These are phyloP conservation scores for Neria commutata DNA, from an alignment of 2,888 invertebrate species.

Conservation along the genomic window DNA sequence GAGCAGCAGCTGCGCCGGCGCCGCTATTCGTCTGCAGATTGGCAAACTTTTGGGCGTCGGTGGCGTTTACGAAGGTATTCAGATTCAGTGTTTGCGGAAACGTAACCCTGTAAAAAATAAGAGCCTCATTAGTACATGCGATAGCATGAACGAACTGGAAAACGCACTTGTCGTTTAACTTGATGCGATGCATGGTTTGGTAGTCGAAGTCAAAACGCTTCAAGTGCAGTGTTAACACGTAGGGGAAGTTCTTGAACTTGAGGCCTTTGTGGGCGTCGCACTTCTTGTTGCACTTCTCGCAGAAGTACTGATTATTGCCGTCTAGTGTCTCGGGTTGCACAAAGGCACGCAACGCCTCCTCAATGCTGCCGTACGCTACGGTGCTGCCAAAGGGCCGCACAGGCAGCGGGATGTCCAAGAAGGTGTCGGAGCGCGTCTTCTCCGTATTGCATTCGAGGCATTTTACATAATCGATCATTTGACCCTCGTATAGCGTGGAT, in stretches of 20 bases:
- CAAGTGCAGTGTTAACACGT: conserved; percentile 82
- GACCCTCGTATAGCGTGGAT: conserved; percentile 76
- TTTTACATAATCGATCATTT: conserved; percentile 88
- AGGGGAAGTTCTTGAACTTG: conserved; percentile 85
- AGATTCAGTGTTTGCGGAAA: conserved; percentile 82
- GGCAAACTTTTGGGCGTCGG: conserved; percentile 37
- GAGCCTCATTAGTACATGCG: not conserved
- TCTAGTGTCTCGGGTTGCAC: conserved; percentile 83
- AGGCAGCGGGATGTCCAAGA: conserved; percentile 84
- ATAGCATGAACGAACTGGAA: not conserved
- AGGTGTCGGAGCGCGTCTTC: conserved; percentile 81
- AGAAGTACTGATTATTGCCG: conserved; percentile 84
- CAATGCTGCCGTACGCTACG: conserved; percentile 78
- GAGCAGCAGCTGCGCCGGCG: conserved; percentile 43
- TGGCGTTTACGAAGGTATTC: conserved; percentile 71
- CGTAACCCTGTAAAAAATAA: conserved; percentile 68
- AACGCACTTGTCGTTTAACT: conserved; percentile 81
- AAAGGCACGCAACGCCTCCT: conserved; percentile 83
- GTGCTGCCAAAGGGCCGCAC: conserved; percentile 81
- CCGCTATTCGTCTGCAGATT: conserved; percentile 34
- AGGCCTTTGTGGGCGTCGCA: conserved; percentile 90
- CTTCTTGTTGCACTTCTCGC: conserved; percentile 84
- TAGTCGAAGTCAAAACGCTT: conserved; percentile 92
- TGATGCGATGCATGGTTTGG: conserved; percentile 80
- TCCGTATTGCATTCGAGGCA: conserved; percentile 85